Evolutionary conservation across 2,888 invertebrate genomes (phyloP).

Genomic region (Drosophila lacicola): DNA sequence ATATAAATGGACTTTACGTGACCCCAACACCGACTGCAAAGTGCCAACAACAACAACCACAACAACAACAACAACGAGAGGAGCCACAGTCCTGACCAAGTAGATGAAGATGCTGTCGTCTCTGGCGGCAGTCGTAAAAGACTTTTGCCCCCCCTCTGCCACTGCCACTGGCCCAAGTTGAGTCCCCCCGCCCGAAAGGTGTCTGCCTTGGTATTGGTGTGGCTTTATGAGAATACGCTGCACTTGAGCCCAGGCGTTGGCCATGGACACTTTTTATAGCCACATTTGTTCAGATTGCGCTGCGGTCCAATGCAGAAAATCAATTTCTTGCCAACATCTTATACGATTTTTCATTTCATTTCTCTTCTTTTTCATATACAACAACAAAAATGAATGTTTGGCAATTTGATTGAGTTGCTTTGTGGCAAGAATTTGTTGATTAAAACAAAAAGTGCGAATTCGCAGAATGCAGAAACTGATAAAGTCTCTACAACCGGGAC

Average conservation of each 20-base stretch:
- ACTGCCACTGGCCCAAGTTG: slow-evolving; percentile 14
- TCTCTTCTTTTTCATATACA: background rate
- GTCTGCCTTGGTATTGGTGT: slow-evolving; percentile 13
- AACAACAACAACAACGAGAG: slow-evolving; percentile 28
- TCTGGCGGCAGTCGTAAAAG: slow-evolving; percentile 61
- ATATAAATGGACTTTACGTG: slow-evolving; percentile 85
- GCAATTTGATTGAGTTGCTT: slow-evolving; percentile 49
- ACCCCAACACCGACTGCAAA: slow-evolving; percentile 77
- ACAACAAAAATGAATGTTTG: slow-evolving; percentile 33
- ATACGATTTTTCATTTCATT: slow-evolving; percentile 22
- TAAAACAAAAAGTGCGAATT: slow-evolving; percentile 24
- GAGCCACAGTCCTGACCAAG: slow-evolving; percentile 15
- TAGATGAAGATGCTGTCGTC: slow-evolving; percentile 57
- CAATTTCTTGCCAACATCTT: slow-evolving; percentile 63
- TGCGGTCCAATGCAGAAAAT: slow-evolving; percentile 62
- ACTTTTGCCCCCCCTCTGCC: slow-evolving; percentile 21
- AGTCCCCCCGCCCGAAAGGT: slow-evolving; percentile 25
- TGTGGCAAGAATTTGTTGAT: slow-evolving; percentile 44
- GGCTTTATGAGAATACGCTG: slow-evolving; percentile 17
- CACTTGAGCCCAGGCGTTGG: slow-evolving; percentile 53
- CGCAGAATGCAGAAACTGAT: slow-evolving; percentile 16
- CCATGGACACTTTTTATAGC: slow-evolving; percentile 72
- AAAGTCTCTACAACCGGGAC: background rate
- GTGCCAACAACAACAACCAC: slow-evolving; percentile 37
- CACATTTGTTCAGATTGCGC: slow-evolving; percentile 62